Base-by-base conservation (phyloP, 2,888 invertebrate genomes). In the Dryobota labecula region DNA sequence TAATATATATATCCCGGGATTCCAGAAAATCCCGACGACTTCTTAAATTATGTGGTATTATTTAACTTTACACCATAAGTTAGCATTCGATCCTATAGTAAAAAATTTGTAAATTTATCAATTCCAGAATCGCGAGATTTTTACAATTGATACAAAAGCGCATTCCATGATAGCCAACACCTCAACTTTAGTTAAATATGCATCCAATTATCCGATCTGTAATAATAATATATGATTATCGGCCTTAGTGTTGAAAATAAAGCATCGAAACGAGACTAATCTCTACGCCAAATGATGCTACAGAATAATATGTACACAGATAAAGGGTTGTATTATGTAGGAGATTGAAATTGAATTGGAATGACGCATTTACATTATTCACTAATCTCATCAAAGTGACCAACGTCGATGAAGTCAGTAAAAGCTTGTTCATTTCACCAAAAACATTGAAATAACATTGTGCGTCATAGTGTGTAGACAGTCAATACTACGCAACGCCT, bases 331-430 rank as follows among this genome's bases (percentile, higher is more conserved):
- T 41, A 58, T 38, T 38, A 65, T 58, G 24, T 45, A 58, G 20
- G n/a, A 49, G 57, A 45, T n/a, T n/a, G n/a, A n/a, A n/a, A n/a
- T n/a, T 53, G 57, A 47, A 24, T 24, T 63, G 71, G 24, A 53
- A 49, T 78, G 79, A 60, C 63, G 53, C 72, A 53, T 63, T 58
- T 30, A 63, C 33, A 63, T 71, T 63, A 63, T 71, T 58, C 57
- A 58, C 41, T 58, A 43, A 69, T 49, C 61, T 15, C 27, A 61
- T 73, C 45, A 41, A 56, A 38, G 20, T 61, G 56, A 41, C 13
- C 38, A 62, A 38, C 33, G 24, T 30, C 27, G 49, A 49, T 43
- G 64, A 30, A 41, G 43, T 41, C 41, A 20, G 54, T 51, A 49
- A 58, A 78, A 58, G n/a, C 49, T 75, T 38, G n/a, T 47, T 36